Evolutionary conservation across 1,140 invertebrate genomes (phyloP), one percentile per base, ranked within the genome.

Genomic region (Hycleus phaleratus): DNA sequence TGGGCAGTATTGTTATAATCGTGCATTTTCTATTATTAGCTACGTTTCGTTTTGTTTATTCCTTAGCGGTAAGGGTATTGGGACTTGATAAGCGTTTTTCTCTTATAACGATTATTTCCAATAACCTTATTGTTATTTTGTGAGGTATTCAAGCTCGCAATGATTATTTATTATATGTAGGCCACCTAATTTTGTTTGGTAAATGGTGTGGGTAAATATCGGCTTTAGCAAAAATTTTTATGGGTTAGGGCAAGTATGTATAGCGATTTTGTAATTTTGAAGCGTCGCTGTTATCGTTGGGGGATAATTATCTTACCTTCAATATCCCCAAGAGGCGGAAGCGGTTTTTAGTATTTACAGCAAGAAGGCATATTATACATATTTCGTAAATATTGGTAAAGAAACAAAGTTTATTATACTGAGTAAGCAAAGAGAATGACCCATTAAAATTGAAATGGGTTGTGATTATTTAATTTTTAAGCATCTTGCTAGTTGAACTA

Each of bases 291-390:
- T 66, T 67, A 66, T 60, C 65, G 69, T 67, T 70, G 69, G 68
- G 65, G 68, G 69, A 72, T 63, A 49, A 32, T 64, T 48, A 38
- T 56, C 68, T 63, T 74, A 72, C 63, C 72, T 71, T 67, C 69
- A 68, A 26, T 70, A 68, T 72, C 71, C 73, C 73, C 54, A 61
- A 63, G 18, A 55, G 67, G 66, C 61, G 75, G 79, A 90, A 50
- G 84, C 67, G 45, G 86, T 82, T 85, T 82, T 91, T 18, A 86
- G 82, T 50, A 88, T 88, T 45, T 69, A 66, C 66, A 69, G 66
- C 66, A 55, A 50, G 18, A 18, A 18, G 18, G 18, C 18, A 18
- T 18, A 18, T 1, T 18, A 18, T 18, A 18, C 18, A 18, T 18
- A 18, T 18, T 18, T 18, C 1, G 1, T 18, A 18, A 18, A 18